These are phyloP conservation scores for Tolypeutes matacus DNA, from an alignment of 2,797 vertebrate genomes.

Conservation along the genomic window DNA sequence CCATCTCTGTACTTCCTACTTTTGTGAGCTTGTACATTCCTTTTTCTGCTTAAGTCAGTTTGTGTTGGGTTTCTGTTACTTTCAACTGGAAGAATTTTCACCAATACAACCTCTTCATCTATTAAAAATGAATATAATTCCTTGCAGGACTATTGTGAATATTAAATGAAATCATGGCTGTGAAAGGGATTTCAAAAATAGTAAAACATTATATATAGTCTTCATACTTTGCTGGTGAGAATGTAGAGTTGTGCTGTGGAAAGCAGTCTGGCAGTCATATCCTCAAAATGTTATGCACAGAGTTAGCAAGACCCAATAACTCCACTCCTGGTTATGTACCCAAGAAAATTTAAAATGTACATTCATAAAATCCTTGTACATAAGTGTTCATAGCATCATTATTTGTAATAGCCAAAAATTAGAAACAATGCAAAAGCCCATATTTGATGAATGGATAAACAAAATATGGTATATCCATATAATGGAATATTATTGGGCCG, in stretches of 20 bases:
- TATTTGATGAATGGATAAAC: no score
- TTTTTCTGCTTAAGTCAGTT: not conserved
- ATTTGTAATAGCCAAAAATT: not conserved
- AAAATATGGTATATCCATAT: no score
- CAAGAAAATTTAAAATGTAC: not conserved
- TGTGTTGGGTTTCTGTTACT: not conserved
- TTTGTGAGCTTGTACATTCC: not conserved
- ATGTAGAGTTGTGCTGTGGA: not conserved
- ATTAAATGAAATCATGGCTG: not conserved
- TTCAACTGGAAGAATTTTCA: not conserved
- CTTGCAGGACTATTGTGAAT: not conserved
- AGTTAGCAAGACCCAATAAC: not conserved
- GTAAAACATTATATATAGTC: not conserved
- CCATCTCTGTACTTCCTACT: not conserved
- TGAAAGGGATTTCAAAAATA: conserved; percentile 49
- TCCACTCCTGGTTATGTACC: not conserved
- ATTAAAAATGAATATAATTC: not conserved
- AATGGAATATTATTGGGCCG: no score
- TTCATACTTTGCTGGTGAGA: not conserved
- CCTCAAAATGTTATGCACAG: not conserved
- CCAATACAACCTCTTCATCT: not conserved
- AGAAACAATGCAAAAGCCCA: not conserved
- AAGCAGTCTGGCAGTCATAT: not conserved
- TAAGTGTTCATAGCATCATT: not conserved
- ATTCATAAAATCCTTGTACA: not conserved